Evolutionary conservation across 2,797 vertebrate genomes (phyloP), one percentile per base, ranked within the genome.

Genomic region (Borostomias antarcticus): DNA sequence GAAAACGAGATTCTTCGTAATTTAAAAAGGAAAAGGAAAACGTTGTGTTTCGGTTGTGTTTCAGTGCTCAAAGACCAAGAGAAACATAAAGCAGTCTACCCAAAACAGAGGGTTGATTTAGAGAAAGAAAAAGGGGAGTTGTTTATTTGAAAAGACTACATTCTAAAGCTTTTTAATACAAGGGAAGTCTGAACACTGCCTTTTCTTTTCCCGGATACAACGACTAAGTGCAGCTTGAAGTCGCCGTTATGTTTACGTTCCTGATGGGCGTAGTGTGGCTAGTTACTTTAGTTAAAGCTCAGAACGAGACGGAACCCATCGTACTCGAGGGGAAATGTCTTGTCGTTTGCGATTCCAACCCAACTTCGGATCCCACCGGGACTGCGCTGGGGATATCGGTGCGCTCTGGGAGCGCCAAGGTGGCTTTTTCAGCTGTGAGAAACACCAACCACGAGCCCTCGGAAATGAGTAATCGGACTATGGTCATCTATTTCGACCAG

Each of bases 401-500:
- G 90, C 95, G 97, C 76, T 97, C 97, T 0, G 96, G 95, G 51
- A 98, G 93, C 91, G 95, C 96, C 82, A 98, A 98, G 88, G 94
- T 98, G 86, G 97, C 97, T 48, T 99, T 98, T 90, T 98, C 96
- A 33, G 96, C 95, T 62, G 95, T 96, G 51, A 91, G 97, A 70
- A 98, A 95, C 95, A 99, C 96, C 82, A 98, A 99, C 93, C 97
- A 98, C 71, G 97, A 99, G 73, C 97, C 97, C 50, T 98, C 96
- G 47, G 97, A 99, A 92, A 99, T 99, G 97, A 98, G 96, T 88
- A 99, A 97, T 84, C 93, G 96, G 69, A 96, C 96, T 63, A 98
- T 98, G 96, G 95, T 96, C 85, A 99, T 98, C 89, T 99, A 98
- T 91, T 99, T 98, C 81, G 97, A 98, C 87, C 95, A 94, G 95